phyloP scores from a whole-genome alignment of 64 coral and sea anemone species.

The Exaiptasia diaphana region DNA sequence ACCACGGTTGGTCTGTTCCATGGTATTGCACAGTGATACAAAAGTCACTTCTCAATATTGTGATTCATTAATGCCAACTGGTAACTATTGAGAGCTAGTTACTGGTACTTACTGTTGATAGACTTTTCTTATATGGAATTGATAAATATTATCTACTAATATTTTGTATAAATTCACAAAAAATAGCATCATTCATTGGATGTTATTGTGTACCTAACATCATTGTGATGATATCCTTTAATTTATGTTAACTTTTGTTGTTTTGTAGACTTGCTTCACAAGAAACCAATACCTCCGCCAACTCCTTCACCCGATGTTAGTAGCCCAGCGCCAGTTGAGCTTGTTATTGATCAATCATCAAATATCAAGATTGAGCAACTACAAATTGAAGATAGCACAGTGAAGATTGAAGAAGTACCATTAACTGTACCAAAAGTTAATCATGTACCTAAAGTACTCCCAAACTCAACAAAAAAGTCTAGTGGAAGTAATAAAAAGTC shows the following conservation, averaged over 20 bases:
- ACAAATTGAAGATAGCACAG: constrained; percentile 64
- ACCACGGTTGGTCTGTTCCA: no score
- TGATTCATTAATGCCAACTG: no score
- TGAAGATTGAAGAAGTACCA: constrained; percentile 97
- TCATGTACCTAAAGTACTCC: constrained; percentile 13
- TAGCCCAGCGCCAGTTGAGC: constrained; percentile 43
- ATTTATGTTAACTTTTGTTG: not conserved
- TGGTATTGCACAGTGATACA: no score
- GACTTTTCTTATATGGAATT: no score
- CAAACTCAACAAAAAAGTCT: constrained; percentile 51
- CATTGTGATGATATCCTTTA: no score
- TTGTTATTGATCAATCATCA: constrained; percentile 61
- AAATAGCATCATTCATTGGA: no score
- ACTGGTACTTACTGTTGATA: no score
- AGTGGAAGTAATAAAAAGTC: constrained; percentile 60
- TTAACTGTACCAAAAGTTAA: constrained; percentile 68
- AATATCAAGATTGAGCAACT: constrained; percentile 75
- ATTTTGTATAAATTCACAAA: no score
- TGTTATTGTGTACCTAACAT: no score
- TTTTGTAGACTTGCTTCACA: constrained; percentile 62
- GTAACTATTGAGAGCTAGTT: no score
- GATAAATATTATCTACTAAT: no score
- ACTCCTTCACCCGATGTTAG: constrained; percentile 55
- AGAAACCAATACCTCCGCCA: constrained; percentile 59
- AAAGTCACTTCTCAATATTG: no score